Base-by-base conservation (phyloP, 2,113 vertebrate genomes). In the Sinocyclocheilus rhinocerous region DNA sequence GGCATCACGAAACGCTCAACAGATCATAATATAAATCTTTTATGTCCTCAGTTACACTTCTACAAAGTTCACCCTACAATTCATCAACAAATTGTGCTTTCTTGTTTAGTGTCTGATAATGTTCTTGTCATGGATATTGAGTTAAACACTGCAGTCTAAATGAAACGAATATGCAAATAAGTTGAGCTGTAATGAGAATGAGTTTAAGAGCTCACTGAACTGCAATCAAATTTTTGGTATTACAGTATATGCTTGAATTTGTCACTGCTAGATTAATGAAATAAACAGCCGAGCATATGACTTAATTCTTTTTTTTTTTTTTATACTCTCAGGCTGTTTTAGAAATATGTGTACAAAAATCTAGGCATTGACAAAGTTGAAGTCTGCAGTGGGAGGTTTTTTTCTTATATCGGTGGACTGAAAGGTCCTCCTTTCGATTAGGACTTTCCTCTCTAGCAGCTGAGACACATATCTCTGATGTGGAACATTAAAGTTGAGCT, bases 131-230 rank as follows among this genome's bases (percentile, higher is more conserved):
- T 24, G 16, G 72, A 75, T 48, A 75, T 48, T n/a, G 12, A 75
- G 36, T n/a, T 75, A 52, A 86, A 89, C 24, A 76, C 69, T 76
- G 45, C 20, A 52, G 76, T 61, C 78, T 86, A 84, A 84, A 86
- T 76, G 55, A 86, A 86, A 59, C 52, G 8, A 63, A 81, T 86
- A 85, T 86, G 81, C 65, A 86, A 76, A 72, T 80, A 61, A 89
- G n/a, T 39, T 61, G 48, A 29, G 57, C 57, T 75, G 29, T 84
- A 88, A 88, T 86, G 67, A 86, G 26, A 86, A 86, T 82, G 59
- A 73, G 87, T 85, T 85, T 83, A 77, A 83, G 81, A 86, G 84
- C 76, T 88, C 85, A 86, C 42, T 86, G 87, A 86, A 78, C 76
- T 73, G 78, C 45, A 86, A 86, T 86, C 36, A 84, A 52, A 77